A percentile compares a stretch with the other conserved stretches of the same genome.
Evolutionary conservation across 2,797 vertebrate species (phyloP).

Genomic region (Ispidina picta): DNA sequence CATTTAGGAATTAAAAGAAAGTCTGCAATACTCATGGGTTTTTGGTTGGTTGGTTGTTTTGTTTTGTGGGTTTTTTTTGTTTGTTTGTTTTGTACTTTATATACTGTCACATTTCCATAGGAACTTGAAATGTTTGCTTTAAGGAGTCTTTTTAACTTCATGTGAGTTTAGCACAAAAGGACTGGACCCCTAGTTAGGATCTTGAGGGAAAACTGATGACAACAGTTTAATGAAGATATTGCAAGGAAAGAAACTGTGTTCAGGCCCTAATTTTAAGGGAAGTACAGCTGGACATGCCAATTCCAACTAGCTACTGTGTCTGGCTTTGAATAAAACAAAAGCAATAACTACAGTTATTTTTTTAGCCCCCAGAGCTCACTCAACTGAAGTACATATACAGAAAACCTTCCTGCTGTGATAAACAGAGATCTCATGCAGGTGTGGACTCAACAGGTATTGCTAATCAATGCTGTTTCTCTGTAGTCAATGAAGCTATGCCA

Average conservation of each 20-base stretch:
- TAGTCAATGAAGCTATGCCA: not conserved
- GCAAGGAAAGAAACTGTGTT: not conserved
- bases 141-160: not conserved
- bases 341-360: not conserved
- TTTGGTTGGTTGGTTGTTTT: no score
- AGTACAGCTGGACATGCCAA: not conserved
- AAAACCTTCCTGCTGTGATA: not conserved
- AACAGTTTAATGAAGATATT: not conserved
- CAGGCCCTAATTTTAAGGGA: not conserved
- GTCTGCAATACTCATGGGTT: not conserved
- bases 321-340: not conserved
- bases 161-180: not conserved
- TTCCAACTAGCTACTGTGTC: not conserved
- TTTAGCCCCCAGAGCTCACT: not conserved
- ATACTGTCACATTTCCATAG: not conserved
- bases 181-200: not conserved
- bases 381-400: not conserved
- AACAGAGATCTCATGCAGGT: conserved; percentile 6
- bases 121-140: not conserved
- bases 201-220: not conserved
- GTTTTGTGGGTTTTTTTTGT: not conserved
- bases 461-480: conserved; percentile 12
- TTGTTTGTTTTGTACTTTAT: not conserved
- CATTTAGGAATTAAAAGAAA: not conserved
- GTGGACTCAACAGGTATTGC: conserved; percentile 6